Evolutionary conservation across 2,797 vertebrate genomes (phyloP).

Genomic region (Poeciliopsis infans): DNA sequence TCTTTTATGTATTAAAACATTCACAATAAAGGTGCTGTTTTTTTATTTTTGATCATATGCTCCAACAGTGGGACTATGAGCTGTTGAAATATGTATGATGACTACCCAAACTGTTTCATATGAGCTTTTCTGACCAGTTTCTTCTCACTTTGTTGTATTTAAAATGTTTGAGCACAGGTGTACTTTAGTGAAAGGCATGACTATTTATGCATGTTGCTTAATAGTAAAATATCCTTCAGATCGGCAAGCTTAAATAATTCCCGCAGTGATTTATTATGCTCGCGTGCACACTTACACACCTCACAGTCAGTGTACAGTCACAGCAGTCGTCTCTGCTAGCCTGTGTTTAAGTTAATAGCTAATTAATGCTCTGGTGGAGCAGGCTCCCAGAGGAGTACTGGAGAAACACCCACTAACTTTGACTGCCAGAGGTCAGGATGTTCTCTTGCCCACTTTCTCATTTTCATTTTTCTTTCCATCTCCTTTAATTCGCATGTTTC

Average conservation of each 20-base stretch:
- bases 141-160: constrained; percentile 15
- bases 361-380: constrained; percentile 68
- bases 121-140: constrained; percentile 20
- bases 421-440: constrained; percentile 64
- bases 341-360: constrained; percentile 67
- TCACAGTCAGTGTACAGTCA: constrained; percentile 20
- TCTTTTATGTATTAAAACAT: not conserved
- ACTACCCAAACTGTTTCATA: not conserved
- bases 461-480: constrained; percentile 26
- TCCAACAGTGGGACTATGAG: not conserved
- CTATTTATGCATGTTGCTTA: constrained; percentile 39
- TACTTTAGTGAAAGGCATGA: constrained; percentile 30
- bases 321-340: constrained; percentile 42
- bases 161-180: constrained; percentile 12
- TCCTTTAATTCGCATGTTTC: constrained; percentile 5
- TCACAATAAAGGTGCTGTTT: not conserved
- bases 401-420: constrained; percentile 63
- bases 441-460: constrained; percentile 31
- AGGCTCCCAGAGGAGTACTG: constrained; percentile 45
- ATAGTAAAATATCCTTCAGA: constrained; percentile 46
- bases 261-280: constrained; percentile 14
- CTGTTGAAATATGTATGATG: not conserved
- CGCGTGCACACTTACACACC: not conserved
- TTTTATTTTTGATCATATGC: not conserved
- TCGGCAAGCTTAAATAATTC: constrained; percentile 18